phyloP scores from a whole-genome alignment of 2,113 vertebrate species.

The Hippotragus niger region DNA sequence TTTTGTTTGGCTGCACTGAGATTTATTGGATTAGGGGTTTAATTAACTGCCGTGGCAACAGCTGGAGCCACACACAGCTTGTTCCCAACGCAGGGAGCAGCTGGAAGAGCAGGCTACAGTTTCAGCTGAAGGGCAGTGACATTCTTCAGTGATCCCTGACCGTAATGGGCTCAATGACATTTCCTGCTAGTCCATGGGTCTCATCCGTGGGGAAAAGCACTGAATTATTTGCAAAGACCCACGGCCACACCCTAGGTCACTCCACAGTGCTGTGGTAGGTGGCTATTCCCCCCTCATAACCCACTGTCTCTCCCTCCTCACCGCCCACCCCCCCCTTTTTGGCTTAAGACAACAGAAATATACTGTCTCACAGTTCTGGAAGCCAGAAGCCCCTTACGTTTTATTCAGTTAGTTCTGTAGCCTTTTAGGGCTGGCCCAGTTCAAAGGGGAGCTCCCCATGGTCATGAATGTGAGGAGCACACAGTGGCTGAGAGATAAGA shows the following conservation, averaged over 20 bases:
- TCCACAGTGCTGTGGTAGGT: neutral
- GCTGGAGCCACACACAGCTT: slow-evolving; percentile 36
- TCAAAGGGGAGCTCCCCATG: neutral
- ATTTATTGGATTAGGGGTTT: slow-evolving; percentile 31
- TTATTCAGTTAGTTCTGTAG: neutral
- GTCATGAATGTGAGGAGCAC: neutral
- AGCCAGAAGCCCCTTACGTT: neutral
- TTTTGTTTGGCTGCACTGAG: neutral
- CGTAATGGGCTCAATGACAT: slow-evolving; percentile 57
- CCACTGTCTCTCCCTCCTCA: neutral
- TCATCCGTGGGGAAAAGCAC: slow-evolving; percentile 58
- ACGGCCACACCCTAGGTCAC: neutral
- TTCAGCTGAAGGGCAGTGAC: slow-evolving; percentile 34
- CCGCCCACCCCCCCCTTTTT: too few species aligned
- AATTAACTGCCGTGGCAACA: slow-evolving; percentile 60
- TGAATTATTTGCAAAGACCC: slow-evolving; percentile 63
- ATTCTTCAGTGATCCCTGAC: slow-evolving; percentile 55
- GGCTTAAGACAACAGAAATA: neutral
- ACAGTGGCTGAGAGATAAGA: neutral
- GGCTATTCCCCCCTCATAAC: neutral
- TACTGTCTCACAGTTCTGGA: neutral
- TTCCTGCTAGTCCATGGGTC: slow-evolving; percentile 71
- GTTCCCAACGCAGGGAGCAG: slow-evolving; percentile 48
- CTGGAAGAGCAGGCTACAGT: slow-evolving; percentile 19
- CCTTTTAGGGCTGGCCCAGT: neutral